Evolutionary conservation across 2,888 invertebrate genomes (phyloP).

Genomic region (Stenoptilia bipunctidactyla): DNA sequence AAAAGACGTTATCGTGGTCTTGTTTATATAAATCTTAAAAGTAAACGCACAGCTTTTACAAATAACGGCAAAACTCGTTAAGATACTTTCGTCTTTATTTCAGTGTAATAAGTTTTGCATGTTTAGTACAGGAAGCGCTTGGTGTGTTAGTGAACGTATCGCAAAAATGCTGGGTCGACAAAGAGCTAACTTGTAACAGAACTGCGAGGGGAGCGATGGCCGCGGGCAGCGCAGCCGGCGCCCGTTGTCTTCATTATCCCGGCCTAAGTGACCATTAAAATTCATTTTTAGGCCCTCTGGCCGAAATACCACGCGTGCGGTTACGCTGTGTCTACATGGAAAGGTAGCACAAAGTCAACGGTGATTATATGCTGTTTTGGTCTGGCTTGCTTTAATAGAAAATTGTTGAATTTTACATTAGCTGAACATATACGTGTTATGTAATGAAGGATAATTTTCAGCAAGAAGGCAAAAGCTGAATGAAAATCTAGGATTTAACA

Average conservation of each 20-base stretch:
- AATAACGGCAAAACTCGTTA: too few relatives aligned
- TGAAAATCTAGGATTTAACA: too few relatives aligned
- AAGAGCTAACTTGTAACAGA: too few relatives aligned
- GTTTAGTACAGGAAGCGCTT: not conserved
- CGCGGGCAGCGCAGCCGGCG: conserved; percentile 19
- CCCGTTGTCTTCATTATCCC: conserved; percentile 41
- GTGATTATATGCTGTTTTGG: too few relatives aligned
- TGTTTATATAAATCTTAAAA: conserved; percentile 1
- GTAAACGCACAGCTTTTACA: too few relatives aligned
- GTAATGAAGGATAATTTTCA: too few relatives aligned
- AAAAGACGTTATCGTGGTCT: not conserved
- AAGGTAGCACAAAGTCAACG: not conserved
- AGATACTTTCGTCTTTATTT: too few relatives aligned
- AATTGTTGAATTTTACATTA: too few relatives aligned
- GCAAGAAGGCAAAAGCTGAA: too few relatives aligned
- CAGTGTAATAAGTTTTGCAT: too few relatives aligned
- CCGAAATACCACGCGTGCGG: conserved; percentile 1
- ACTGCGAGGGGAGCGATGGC: not conserved
- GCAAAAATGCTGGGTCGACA: not conserved
- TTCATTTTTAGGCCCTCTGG: conserved; percentile 42
- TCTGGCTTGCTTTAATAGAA: too few relatives aligned
- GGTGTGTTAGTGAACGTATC: not conserved
- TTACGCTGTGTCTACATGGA: conserved; percentile 1
- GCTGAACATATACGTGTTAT: too few relatives aligned
- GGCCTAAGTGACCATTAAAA: conserved; percentile 56